phyloP scores from a whole-genome alignment of 2,888 invertebrate species.

The Cryptocheilus praepositus region DNA sequence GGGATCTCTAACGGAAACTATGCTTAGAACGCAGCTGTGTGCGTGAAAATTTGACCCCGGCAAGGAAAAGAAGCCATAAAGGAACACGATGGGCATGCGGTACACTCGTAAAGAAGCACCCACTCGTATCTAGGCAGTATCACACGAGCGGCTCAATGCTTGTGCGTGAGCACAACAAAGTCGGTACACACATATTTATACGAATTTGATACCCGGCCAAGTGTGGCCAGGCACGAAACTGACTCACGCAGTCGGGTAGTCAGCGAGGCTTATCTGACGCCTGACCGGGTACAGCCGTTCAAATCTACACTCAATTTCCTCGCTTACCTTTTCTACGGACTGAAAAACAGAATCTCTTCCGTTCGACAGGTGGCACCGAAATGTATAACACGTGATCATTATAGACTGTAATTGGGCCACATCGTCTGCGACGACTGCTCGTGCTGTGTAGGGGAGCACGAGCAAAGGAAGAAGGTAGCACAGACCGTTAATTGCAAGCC shows the following conservation, averaged over 20 bases:
- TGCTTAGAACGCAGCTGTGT: too few relatives aligned
- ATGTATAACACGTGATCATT: slow-evolving; percentile 41
- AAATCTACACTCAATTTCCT: too few relatives aligned
- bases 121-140: not conserved
- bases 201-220: slow-evolving; percentile 66
- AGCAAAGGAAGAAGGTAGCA: not conserved
- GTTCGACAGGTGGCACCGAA: slow-evolving; percentile 18
- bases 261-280: not conserved
- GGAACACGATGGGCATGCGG: not conserved
- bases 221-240: slow-evolving; percentile 40
- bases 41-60: not conserved
- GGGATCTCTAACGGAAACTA: not conserved
- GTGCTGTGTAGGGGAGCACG: slow-evolving; percentile 11
- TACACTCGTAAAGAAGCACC: too few relatives aligned
- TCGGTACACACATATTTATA: slow-evolving; percentile 12
- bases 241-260: slow-evolving; percentile 36
- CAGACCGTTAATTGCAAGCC: not conserved
- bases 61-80: not conserved
- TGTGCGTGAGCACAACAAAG: not conserved
- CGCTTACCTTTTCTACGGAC: too few relatives aligned
- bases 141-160: not conserved
- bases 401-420: slow-evolving; percentile 49
- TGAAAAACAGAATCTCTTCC: too few relatives aligned
- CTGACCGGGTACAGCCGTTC: not conserved
- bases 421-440: slow-evolving; percentile 34